Conservation (phyloP, 2,797 vertebrate genomes). For the Sebastolobus alascanus region DNA sequence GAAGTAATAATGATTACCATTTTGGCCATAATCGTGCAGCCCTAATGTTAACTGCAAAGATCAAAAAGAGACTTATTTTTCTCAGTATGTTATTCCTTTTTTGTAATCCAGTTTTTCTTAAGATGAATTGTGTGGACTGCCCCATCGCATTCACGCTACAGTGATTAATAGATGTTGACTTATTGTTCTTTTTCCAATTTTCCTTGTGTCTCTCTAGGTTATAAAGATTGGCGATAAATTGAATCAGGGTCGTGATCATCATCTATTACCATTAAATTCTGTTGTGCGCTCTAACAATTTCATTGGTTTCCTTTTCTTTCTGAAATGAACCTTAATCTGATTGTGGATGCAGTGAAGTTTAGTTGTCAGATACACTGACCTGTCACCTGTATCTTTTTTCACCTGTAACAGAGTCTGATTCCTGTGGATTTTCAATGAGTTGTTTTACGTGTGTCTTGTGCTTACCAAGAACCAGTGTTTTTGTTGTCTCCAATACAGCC, state of each 20-base stretch:
- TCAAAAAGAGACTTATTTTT: background rate
- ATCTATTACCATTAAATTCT: constrained; percentile 25
- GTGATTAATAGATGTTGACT: constrained; percentile 34
- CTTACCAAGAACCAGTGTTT: background rate
- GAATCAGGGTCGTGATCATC: constrained; percentile 16
- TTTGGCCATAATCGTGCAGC: too few relatives aligned
- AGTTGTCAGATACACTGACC: background rate
- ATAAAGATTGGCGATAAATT: constrained; percentile 4
- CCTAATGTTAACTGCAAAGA: constrained; percentile 12
- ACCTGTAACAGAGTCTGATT: background rate
- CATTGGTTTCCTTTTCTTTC: constrained; percentile 9
- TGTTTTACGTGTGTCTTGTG: background rate
- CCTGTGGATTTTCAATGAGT: background rate
- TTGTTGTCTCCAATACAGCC: background rate
- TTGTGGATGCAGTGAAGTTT: constrained; percentile 9
- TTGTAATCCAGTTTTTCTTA: constrained; percentile 15
- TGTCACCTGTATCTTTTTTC: background rate
- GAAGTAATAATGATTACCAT: too few relatives aligned
- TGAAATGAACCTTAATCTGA: constrained; percentile 10
- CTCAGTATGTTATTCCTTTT: background rate
- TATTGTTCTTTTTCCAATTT: constrained; percentile 31
- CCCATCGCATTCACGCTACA: background rate
- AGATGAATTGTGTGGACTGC: constrained; percentile 3
- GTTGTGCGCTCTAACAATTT: background rate
- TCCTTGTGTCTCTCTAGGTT: background rate